A percentile compares a stretch with the other conserved stretches of the same genome.
phyloP scores from a whole-genome alignment of 2,113 vertebrate genomes.

The human (Homo sapiens) region GRCh38 chr14:78120001-78120500 shows the following conservation, averaged over 20 bases:
- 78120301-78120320: background rate
- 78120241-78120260: background rate
- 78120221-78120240: background rate
- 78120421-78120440: background rate
- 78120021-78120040: background rate
- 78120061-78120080: background rate
- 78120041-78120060: background rate
- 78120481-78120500: background rate
- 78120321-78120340: slow-evolving; percentile 48
- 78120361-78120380: background rate
- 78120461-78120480: background rate
- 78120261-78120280: background rate
- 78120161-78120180: background rate
- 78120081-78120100: background rate
- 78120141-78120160: background rate
- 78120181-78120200: no score
- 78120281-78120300: background rate
- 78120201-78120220: background rate
- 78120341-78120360: background rate
- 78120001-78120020: background rate
- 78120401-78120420: slow-evolving; percentile 21
- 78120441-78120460: background rate
- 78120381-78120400: background rate
- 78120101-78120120: background rate
- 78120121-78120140: background rate